Conservation (phyloP, 2,888 invertebrate species). For the Calameuta idolon region DNA sequence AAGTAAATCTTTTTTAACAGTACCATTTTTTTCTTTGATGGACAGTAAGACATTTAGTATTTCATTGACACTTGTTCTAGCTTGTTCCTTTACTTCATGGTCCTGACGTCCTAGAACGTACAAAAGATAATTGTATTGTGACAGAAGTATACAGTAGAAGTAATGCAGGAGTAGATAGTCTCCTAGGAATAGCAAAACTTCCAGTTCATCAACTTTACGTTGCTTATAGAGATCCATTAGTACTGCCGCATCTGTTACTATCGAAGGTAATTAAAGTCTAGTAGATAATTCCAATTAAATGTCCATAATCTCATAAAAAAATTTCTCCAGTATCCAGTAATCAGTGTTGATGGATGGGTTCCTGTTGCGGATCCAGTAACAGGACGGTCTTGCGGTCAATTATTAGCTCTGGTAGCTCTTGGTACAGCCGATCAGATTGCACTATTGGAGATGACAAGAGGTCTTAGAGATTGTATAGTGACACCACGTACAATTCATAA, state of each 20-base stretch:
- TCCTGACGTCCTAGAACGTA: slow-evolving; percentile 69
- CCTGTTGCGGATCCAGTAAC: slow-evolving; percentile 68
- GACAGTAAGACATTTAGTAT: slow-evolving; percentile 7
- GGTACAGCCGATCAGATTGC: slow-evolving; percentile 73
- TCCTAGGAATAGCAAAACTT: slow-evolving; percentile 70
- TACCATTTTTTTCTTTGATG: slow-evolving; percentile 8
- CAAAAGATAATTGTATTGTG: slow-evolving; percentile 71
- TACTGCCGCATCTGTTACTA: slow-evolving; percentile 70
- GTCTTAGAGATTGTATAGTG: slow-evolving; percentile 44
- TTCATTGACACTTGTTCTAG: slow-evolving; percentile 54
- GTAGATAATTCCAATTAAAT: background rate
- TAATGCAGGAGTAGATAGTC: slow-evolving; percentile 53
- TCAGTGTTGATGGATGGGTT: slow-evolving; percentile 73
- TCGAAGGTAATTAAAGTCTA: slow-evolving; percentile 66
- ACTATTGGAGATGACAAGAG: slow-evolving; percentile 68
- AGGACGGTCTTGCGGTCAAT: slow-evolving; percentile 69
- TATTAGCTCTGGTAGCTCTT: slow-evolving; percentile 72
- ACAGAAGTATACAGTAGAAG: slow-evolving; percentile 70
- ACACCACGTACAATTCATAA: slow-evolving; percentile 23
- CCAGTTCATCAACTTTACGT: slow-evolving; percentile 74
- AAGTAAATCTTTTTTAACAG: slow-evolving; percentile 54
- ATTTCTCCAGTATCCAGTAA: slow-evolving; percentile 70
- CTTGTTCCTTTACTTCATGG: slow-evolving; percentile 71
- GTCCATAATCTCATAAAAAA: slow-evolving; percentile 1
- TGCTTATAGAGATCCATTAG: slow-evolving; percentile 71